Conservation (phyloP, 2,888 invertebrate genomes). For the Cryptus viduatorius region DNA sequence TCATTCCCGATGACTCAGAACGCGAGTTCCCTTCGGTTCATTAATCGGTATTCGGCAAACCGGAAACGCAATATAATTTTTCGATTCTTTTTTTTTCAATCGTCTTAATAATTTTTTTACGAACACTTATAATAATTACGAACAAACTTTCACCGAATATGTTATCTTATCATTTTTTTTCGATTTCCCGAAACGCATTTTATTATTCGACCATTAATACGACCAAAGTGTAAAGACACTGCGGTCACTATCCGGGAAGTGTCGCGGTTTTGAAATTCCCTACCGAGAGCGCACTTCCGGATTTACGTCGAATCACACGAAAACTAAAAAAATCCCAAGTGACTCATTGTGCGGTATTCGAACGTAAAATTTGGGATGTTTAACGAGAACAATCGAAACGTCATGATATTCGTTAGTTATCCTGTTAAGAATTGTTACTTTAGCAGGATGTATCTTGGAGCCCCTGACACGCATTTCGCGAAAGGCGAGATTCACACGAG, state of each 20-base stretch:
- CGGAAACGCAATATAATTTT: background rate
- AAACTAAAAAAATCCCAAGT: background rate
- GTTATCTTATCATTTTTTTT: background rate
- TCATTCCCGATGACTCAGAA: conserved; percentile 62
- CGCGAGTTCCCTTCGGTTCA: conserved; percentile 43
- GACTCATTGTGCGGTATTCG: background rate
- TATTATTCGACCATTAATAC: background rate
- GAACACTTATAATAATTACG: background rate
- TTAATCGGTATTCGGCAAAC: conserved; percentile 37
- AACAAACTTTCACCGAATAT: background rate
- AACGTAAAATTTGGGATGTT: background rate
- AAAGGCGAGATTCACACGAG: conserved; percentile 73
- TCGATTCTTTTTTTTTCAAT: background rate
- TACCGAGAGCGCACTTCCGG: conserved; percentile 22
- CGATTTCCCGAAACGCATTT: background rate
- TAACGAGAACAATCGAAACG: background rate
- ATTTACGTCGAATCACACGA: conserved; percentile 36
- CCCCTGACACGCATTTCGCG: conserved; percentile 76
- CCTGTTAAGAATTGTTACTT: conserved; percentile 14
- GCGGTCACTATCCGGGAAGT: conserved; percentile 60
- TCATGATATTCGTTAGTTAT: background rate
- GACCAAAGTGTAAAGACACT: background rate
- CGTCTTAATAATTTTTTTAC: background rate
- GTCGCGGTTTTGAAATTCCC: conserved; percentile 53
- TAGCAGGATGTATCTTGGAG: conserved; percentile 39